A percentile compares a stretch with the other conserved stretches of the same genome.
phyloP scores from a whole-genome alignment of 2,888 invertebrate species.

The Sepiola atlantica region DNA sequence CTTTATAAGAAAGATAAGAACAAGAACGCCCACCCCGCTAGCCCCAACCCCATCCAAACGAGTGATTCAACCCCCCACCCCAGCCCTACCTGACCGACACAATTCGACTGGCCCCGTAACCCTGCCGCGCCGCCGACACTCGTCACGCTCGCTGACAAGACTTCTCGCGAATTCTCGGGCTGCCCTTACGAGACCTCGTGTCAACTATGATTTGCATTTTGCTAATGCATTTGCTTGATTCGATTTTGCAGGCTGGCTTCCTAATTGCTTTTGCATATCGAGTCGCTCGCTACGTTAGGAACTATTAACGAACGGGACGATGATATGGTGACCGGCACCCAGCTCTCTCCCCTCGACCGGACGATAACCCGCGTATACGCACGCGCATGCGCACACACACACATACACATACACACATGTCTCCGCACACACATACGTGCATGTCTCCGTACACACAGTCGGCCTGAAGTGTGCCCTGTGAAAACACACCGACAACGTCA shows the following conservation, averaged over 20 bases:
- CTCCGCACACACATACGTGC: not conserved
- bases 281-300: slow-evolving; percentile 23
- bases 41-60: too few species aligned
- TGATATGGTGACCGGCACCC: not conserved
- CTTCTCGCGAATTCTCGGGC: not conserved
- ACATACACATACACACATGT: not conserved
- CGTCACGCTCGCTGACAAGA: slow-evolving; percentile 4
- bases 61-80: not conserved
- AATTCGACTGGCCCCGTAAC: not conserved
- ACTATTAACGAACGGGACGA: not conserved
- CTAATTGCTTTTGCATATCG: slow-evolving; percentile 42
- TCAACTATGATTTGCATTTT: slow-evolving; percentile 32
- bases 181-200: slow-evolving; percentile 23
- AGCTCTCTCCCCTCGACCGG: not conserved
- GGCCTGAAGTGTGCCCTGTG: not conserved
- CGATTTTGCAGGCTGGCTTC: not conserved
- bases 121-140: not conserved
- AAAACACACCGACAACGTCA: not conserved
- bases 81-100: not conserved
- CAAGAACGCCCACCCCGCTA: not conserved
- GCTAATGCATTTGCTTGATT: slow-evolving; percentile 40
- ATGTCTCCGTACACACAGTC: not conserved
- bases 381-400: not conserved
- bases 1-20: not conserved
- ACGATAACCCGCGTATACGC: not conserved